Evolutionary conservation across 2,113 vertebrate genomes (phyloP).

Genomic region (Nannospalax galili): DNA sequence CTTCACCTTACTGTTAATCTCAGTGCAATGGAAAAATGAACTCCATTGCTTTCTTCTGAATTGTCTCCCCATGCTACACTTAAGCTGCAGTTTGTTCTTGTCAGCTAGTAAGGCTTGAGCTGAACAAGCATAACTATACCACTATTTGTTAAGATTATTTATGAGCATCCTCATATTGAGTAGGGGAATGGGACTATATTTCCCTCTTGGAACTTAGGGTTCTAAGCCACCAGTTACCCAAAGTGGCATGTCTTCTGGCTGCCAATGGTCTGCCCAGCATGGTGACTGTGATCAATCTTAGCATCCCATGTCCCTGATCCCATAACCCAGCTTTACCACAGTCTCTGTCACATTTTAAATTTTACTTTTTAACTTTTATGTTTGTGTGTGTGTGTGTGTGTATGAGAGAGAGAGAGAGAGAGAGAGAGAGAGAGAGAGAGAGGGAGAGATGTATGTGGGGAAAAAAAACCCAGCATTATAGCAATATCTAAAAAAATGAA

Average conservation of each 20-base stretch:
- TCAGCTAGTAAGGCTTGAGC: not conserved
- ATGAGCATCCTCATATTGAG: not conserved
- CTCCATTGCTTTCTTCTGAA: not conserved
- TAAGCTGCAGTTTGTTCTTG: not conserved
- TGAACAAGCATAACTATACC: not conserved
- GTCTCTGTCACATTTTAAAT: too few species aligned
- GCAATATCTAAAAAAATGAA: not conserved
- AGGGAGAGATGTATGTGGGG: too few species aligned
- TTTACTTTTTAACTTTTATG: too few species aligned
- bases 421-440: too few species aligned
- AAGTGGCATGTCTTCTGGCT: not conserved
- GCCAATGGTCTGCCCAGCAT: too few species aligned
- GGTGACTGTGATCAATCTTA: rapidly evolving
- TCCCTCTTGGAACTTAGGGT: not conserved
- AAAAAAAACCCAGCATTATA: too few species aligned
- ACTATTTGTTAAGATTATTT: too few species aligned
- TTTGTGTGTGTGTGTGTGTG: too few species aligned
- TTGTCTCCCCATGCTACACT: not conserved
- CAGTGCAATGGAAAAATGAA: not conserved
- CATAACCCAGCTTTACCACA: too few species aligned
- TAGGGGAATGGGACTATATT: too few species aligned
- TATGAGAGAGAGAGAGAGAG: not conserved
- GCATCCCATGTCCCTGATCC: not conserved
- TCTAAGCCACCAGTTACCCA: not conserved
- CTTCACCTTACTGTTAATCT: not conserved